Base-by-base conservation (phyloP, 1,140 invertebrate species). In the Rhagoletis zephyria region DNA sequence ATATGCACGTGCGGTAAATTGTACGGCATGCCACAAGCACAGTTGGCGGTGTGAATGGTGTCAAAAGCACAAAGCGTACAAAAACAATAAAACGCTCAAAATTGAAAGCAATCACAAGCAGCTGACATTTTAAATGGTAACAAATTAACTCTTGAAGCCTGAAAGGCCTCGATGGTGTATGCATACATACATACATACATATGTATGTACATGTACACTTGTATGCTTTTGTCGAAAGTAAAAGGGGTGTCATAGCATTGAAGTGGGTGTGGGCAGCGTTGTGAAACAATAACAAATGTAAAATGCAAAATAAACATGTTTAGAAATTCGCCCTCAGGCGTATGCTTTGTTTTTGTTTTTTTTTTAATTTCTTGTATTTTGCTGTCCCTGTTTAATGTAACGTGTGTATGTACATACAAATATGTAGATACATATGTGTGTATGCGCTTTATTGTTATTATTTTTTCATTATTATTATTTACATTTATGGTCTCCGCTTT, bases 51-150 rank as follows among this genome's bases (percentile, higher is more conserved):
- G 70, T 77, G 70, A 51, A 48, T 77, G 40, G 70, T 77, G 70
- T 77, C 45, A 77, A 45, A n/a, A 77, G 70, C 30, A 30, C 70
- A 45, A 70, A 30, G 30, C 30, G 30, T 30, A 30, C 30, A 64
- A n/a, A 64, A 64, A 16, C 9, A 16, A 16, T n/a, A 40, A 77
- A 77, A 4, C 14, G 70, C 16, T 6, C 4, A 7, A 45, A 77
- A n/a, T n/a, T n/a, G 16, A 77, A 77, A 77, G 45, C 70, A 51
- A 77, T 77, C 16, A 16, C 42, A n/a, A 77, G 42, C 70, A 77
- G 70, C 70, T 77, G 70, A 77, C 14, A 77, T 77, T 77, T 77
- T 77, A 9, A 77, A 77, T 77, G 45, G 70, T 45, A 77, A 77
- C 45, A 51, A 77, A 77, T 30, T 30, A 30, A 30, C 30, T 30